Conservation (phyloP, 2,888 invertebrate species). For the Hesperia comma region DNA sequence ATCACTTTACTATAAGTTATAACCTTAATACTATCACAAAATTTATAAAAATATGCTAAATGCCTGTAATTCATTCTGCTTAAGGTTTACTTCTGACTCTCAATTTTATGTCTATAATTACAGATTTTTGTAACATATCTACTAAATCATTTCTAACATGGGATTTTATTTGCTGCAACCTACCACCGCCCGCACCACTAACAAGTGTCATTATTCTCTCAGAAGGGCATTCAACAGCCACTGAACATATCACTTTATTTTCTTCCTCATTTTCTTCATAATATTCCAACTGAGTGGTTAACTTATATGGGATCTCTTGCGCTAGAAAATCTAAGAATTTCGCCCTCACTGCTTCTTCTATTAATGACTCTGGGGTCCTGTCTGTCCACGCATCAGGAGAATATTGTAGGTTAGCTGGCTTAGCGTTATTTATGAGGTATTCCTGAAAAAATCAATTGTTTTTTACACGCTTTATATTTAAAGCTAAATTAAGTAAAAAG, state of each 20-base stretch:
- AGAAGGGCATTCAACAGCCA: constrained; percentile 86
- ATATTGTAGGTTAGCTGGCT: constrained; percentile 87
- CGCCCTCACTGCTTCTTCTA: constrained; percentile 90
- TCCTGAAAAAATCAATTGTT: constrained; percentile 73
- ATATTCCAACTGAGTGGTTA: constrained; percentile 87
- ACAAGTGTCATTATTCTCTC: constrained; percentile 86
- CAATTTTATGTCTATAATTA: constrained; percentile 68
- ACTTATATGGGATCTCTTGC: constrained; percentile 93
- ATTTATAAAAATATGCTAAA: background rate
- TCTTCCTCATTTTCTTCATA: constrained; percentile 84
- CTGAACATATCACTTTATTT: constrained; percentile 75
- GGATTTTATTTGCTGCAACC: constrained; percentile 88
- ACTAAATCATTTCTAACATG: constrained; percentile 86
- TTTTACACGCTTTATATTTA: no score
- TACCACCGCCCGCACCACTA: constrained; percentile 87
- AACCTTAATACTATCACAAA: background rate
- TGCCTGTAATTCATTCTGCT: constrained; percentile 29
- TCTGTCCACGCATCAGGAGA: constrained; percentile 88
- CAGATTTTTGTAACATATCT: constrained; percentile 86
- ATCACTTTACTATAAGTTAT: constrained; percentile 3
- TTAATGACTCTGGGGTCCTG: constrained; percentile 87
- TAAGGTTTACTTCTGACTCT: constrained; percentile 54
- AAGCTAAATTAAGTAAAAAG: no score
- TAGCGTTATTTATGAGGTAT: constrained; percentile 87
- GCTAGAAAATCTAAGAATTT: constrained; percentile 92